Evolutionary conservation across 2,888 invertebrate genomes (phyloP).

Genomic region (Ectemnius continuus): DNA sequence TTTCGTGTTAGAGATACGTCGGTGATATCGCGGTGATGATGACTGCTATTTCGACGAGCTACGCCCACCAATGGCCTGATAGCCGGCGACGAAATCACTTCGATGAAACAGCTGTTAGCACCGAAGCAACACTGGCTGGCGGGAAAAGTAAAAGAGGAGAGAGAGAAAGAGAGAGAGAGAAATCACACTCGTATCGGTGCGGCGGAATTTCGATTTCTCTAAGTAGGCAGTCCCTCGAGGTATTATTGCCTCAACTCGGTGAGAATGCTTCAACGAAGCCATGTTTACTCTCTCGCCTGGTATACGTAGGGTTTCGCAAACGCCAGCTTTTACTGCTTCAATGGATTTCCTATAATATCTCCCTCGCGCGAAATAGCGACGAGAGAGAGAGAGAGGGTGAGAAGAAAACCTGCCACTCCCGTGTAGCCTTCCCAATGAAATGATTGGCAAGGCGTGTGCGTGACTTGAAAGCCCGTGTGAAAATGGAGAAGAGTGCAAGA

Average conservation of each 20-base stretch:
- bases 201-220: slow-evolving; percentile 32
- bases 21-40: no score
- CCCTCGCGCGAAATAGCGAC: background rate
- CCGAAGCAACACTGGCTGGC: background rate
- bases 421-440: no score
- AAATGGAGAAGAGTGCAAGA: no score
- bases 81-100: slow-evolving; percentile 6
- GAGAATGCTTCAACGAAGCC: slow-evolving; percentile 71
- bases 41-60: background rate
- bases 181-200: background rate
- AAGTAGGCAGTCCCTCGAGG: slow-evolving; percentile 6
- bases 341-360: slow-evolving; percentile 33
- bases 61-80: slow-evolving; percentile 25
- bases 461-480: no score
- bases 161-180: background rate
- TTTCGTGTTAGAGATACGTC: no score
- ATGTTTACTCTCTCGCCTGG: slow-evolving; percentile 40
- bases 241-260: slow-evolving; percentile 13
- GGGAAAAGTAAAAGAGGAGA: background rate
- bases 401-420: no score
- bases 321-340: slow-evolving; percentile 29
- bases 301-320: slow-evolving; percentile 63
- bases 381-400: no score
- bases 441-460: no score
- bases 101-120: no score